Conservation (phyloP, 2,888 invertebrate species). For the Aspidiotus destructor region DNA sequence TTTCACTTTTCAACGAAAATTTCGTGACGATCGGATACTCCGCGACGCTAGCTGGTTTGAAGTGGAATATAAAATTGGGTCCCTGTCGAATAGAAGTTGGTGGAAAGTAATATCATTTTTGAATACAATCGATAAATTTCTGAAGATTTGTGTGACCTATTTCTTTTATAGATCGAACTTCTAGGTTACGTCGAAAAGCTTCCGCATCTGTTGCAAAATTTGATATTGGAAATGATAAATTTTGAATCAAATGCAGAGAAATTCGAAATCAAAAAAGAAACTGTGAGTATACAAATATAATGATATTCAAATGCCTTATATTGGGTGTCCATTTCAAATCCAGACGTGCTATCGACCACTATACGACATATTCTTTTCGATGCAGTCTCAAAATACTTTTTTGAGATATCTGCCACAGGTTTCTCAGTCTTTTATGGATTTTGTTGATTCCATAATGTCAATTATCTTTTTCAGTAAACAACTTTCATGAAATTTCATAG, state of each 20-base stretch:
- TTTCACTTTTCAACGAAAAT: constrained; percentile 69
- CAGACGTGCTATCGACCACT: too few species aligned
- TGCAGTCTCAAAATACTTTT: too few species aligned
- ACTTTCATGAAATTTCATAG: too few species aligned
- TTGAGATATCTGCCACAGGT: too few species aligned
- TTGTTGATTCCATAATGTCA: too few species aligned
- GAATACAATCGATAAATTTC: background rate
- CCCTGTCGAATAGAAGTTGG: constrained; percentile 75
- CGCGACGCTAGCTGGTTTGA: constrained; percentile 80
- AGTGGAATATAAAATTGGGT: constrained; percentile 54
- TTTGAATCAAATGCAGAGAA: constrained; percentile 74
- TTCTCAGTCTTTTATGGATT: too few species aligned
- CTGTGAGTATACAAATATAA: constrained; percentile 44
- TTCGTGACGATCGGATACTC: constrained; percentile 88
- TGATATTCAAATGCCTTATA: constrained; percentile 2
- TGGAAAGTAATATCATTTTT: constrained; percentile 52
- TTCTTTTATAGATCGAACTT: constrained; percentile 57
- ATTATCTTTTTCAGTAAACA: too few species aligned
- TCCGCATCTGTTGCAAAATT: constrained; percentile 68
- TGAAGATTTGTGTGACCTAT: background rate
- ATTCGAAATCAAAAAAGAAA: constrained; percentile 77
- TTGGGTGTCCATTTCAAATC: background rate
- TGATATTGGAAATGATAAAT: constrained; percentile 69
- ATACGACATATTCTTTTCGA: too few species aligned
- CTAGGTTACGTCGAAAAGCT: constrained; percentile 89